These are phyloP conservation scores for Drosophila mettleri DNA, from an alignment of 2,888 invertebrate genomes.

Conservation along the genomic window DNA sequence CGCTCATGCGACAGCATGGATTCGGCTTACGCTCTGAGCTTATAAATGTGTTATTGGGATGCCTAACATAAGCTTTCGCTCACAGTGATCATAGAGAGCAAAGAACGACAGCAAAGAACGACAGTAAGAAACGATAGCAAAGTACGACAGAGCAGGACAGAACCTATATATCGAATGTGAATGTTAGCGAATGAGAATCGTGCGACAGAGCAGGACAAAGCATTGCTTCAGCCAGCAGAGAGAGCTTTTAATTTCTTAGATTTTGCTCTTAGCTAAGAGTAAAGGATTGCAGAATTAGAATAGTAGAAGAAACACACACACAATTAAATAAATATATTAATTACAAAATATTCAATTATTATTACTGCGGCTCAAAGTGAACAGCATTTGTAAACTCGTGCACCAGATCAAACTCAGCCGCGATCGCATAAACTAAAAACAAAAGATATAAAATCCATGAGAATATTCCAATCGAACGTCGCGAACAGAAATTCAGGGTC, in stretches of 20 bases:
- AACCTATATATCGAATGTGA: too few species aligned
- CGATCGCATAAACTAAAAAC: slow-evolving; percentile 38
- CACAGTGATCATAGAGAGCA: too few species aligned
- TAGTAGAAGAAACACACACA: background rate
- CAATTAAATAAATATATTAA: background rate
- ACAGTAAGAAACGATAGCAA: too few species aligned
- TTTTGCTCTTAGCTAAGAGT: background rate
- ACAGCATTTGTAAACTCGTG: slow-evolving; percentile 30
- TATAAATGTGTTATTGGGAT: too few species aligned
- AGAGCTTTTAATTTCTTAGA: background rate
- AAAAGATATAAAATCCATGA: slow-evolving; percentile 35
- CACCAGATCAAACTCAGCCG: slow-evolving; percentile 25
- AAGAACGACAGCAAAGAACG: too few species aligned
- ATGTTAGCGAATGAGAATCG: background rate
- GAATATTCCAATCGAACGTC: slow-evolving; percentile 54
- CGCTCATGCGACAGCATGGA: background rate
- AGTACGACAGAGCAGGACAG: background rate
- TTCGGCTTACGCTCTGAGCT: background rate
- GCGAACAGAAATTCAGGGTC: slow-evolving; percentile 47
- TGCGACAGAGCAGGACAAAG: background rate
- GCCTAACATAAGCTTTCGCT: too few species aligned
- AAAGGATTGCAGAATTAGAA: too few species aligned
- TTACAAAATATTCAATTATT: too few species aligned
- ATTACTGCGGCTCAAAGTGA: slow-evolving; percentile 12
- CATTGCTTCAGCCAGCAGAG: background rate